Evolutionary conservation across 2,888 invertebrate species (phyloP).

Genomic region (Drosophila robusta): DNA sequence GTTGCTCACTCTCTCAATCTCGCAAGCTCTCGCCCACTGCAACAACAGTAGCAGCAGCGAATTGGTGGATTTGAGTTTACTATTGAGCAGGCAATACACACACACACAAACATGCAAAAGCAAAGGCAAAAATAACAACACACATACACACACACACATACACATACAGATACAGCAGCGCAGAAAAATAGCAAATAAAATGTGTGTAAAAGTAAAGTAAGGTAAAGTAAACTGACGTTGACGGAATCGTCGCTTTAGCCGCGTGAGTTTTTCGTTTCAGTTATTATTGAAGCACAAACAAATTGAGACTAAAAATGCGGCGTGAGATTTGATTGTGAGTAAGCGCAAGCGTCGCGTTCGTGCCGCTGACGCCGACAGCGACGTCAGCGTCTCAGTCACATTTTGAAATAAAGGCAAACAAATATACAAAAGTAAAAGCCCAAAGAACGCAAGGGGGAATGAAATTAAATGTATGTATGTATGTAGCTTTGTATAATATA

Average conservation of each 20-base stretch:
- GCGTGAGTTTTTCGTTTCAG: slow-evolving; percentile 78
- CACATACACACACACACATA: too few relatives aligned
- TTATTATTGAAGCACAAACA: slow-evolving; percentile 83
- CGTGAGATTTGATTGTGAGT: slow-evolving; percentile 83
- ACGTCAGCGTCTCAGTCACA: slow-evolving; percentile 48
- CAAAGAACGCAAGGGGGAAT: slow-evolving; percentile 51
- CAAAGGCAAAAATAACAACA: slow-evolving; percentile 47
- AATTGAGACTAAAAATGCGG: slow-evolving; percentile 83
- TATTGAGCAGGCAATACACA: slow-evolving; percentile 53
- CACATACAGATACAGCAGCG: slow-evolving; percentile 19
- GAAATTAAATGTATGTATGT: slow-evolving; percentile 50
- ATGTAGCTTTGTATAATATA: background rate
- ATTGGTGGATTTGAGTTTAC: slow-evolving; percentile 46
- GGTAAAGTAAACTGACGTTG: slow-evolving; percentile 70
- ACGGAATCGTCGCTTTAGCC: slow-evolving; percentile 73
- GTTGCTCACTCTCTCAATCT: slow-evolving; percentile 10
- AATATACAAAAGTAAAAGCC: slow-evolving; percentile 56
- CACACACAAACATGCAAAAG: slow-evolving; percentile 50
- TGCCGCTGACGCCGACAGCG: slow-evolving; percentile 39
- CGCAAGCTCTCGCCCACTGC: slow-evolving; percentile 52
- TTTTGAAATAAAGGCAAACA: slow-evolving; percentile 63
- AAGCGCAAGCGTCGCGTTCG: slow-evolving; percentile 71
- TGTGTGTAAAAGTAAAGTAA: slow-evolving; percentile 44
- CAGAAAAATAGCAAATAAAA: slow-evolving; percentile 37
- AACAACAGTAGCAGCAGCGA: slow-evolving; percentile 17